Evolutionary conservation across 2,888 invertebrate genomes (phyloP).

Genomic region (Teleogryllus oceanicus): DNA sequence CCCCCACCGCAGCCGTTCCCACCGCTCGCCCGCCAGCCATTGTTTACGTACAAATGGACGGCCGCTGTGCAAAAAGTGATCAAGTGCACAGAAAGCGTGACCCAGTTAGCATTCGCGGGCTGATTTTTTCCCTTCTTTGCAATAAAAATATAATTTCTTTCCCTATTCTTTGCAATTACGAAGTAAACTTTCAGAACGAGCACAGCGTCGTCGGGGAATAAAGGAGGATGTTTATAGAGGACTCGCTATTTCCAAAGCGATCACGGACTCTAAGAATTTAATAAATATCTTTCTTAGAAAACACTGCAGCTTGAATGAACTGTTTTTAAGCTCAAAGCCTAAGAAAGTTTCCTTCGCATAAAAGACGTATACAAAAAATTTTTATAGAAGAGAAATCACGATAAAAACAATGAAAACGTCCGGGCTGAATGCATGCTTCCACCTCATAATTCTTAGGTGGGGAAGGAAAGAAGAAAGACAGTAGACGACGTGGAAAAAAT

Average conservation of each 20-base stretch:
- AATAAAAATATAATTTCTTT: neutral
- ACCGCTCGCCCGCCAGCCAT: slow-evolving; percentile 31
- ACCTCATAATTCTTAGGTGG: no score
- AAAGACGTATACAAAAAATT: no score
- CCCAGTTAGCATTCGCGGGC: slow-evolving; percentile 19
- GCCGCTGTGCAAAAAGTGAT: slow-evolving; percentile 31
- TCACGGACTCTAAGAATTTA: no score
- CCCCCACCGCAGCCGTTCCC: neutral
- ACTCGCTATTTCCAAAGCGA: no score
- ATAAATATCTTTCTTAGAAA: no score
- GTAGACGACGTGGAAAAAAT: slow-evolving; percentile 11
- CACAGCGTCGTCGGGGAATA: slow-evolving; percentile 8
- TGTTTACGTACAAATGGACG: slow-evolving; percentile 37
- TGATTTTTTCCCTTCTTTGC: neutral
- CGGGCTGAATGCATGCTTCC: neutral
- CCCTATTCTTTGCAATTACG: no score
- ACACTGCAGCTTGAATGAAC: neutral
- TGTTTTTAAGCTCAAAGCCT: neutral
- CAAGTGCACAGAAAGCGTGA: slow-evolving; percentile 24
- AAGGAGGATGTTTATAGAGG: no score
- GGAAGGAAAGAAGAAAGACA: neutral
- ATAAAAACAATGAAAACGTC: slow-evolving; percentile 30
- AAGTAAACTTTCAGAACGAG: slow-evolving; percentile 4
- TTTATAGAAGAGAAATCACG: no score
- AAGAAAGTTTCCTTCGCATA: neutral